Conservation (phyloP, 2,888 invertebrate species). For the Escarpia spicata region DNA sequence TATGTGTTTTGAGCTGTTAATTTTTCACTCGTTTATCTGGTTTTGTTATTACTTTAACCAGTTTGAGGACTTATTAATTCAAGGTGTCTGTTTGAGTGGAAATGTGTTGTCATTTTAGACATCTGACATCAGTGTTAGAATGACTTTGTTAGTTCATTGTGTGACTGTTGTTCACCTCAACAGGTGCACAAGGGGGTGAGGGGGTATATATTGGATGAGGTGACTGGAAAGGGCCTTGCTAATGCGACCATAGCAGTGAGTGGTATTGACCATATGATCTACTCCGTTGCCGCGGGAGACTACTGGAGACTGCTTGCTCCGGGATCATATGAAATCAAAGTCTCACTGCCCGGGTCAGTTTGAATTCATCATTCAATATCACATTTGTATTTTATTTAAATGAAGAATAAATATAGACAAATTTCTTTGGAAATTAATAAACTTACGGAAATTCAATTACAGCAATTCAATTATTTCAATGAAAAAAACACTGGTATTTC, state of each 20-base stretch:
- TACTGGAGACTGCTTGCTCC: conserved; percentile 91
- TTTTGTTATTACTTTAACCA: too few relatives aligned
- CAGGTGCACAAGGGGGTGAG: conserved; percentile 87
- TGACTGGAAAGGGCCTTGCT: conserved; percentile 73
- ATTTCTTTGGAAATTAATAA: not conserved
- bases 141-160: not conserved
- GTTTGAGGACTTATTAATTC: too few relatives aligned
- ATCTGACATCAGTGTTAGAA: not conserved
- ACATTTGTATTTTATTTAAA: not conserved
- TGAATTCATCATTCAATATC: not conserved
- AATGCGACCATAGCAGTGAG: conserved; percentile 81
- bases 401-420: not conserved
- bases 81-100: too few relatives aligned
- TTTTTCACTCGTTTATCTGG: too few relatives aligned
- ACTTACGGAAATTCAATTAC: too few relatives aligned
- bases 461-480: too few relatives aligned
- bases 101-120: too few relatives aligned
- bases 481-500: too few relatives aligned
- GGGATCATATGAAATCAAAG: conserved; percentile 82
- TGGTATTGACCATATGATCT: conserved; percentile 83
- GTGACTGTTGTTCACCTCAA: not conserved
- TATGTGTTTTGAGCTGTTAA: too few relatives aligned
- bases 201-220: conserved; percentile 82
- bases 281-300: conserved; percentile 78
- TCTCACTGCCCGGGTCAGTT: conserved; percentile 61